Evolutionary conservation across 2,888 invertebrate species (phyloP).

Genomic region (Aromia moschata): DNA sequence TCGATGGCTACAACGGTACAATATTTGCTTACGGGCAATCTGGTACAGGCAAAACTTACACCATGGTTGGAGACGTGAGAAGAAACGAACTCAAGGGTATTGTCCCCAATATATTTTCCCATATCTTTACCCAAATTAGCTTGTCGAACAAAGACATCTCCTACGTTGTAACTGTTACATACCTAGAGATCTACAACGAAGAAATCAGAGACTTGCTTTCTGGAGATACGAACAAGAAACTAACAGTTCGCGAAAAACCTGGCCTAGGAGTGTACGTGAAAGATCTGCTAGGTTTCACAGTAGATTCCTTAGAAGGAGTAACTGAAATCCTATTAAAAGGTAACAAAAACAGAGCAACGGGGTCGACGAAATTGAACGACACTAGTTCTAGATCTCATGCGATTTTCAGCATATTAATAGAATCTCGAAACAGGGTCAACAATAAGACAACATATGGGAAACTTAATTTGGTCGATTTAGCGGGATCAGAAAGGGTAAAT

Average conservation of each 20-base stretch:
- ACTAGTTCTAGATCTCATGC: slow-evolving; percentile 95
- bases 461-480: slow-evolving; percentile 94
- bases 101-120: slow-evolving; percentile 97
- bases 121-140: slow-evolving; percentile 95
- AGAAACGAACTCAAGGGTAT: slow-evolving; percentile 90
- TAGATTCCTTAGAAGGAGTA: slow-evolving; percentile 94
- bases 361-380: slow-evolving; percentile 91
- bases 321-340: slow-evolving; percentile 94
- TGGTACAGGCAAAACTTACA: slow-evolving; percentile 97
- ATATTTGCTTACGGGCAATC: slow-evolving; percentile 88
- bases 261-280: slow-evolving; percentile 97
- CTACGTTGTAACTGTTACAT: slow-evolving; percentile 94
- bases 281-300: slow-evolving; percentile 92
- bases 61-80: slow-evolving; percentile 91
- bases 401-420: slow-evolving; percentile 96
- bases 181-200: slow-evolving; percentile 98
- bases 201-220: slow-evolving; percentile 89
- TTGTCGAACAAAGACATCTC: slow-evolving; percentile 80
- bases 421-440: slow-evolving; percentile 83
- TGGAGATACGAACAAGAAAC: slow-evolving; percentile 70
- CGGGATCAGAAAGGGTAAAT: slow-evolving; percentile 95
- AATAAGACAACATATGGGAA: slow-evolving; percentile 90
- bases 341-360: slow-evolving; percentile 85
- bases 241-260: slow-evolving; percentile 92
- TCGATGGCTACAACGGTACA: slow-evolving; percentile 93